Percentiles rank a stretch among this genome's conserved stretches.
These are phyloP conservation scores for Chrysodeixis includens DNA, from an alignment of 2,888 invertebrate species.

Conservation along the genomic window DNA sequence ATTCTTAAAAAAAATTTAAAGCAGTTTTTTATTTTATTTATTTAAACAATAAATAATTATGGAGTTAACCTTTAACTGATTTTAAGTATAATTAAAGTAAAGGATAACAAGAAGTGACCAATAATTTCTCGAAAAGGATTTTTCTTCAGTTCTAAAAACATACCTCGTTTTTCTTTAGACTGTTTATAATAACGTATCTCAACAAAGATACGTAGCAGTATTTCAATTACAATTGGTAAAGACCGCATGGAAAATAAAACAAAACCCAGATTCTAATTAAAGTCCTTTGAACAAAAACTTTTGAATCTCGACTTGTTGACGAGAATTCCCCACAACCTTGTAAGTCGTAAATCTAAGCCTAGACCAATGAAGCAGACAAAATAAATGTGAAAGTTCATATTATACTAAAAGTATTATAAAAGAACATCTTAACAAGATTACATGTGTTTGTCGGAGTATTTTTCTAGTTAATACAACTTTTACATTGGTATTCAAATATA, in stretches of 20 bases:
- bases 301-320: background rate
- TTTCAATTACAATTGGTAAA: too few species aligned
- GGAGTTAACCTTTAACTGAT: too few species aligned
- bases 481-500: conserved; percentile 43
- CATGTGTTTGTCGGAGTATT: conserved; percentile 8
- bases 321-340: background rate
- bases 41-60: too few species aligned
- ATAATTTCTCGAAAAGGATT: too few species aligned
- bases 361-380: conserved; percentile 5
- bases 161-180: too few species aligned
- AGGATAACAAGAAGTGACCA: too few species aligned
- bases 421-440: background rate
- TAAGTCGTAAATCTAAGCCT: background rate
- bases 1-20: too few species aligned
- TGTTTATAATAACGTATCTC: too few species aligned
- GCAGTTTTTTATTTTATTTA: too few species aligned
- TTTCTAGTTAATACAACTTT: conserved; percentile 39
- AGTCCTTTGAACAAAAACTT: background rate
- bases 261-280: background rate
- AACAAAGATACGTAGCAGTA: too few species aligned
- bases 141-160: too few species aligned
- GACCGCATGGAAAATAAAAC: background rate
- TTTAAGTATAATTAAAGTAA: too few species aligned
- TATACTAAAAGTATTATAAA: background rate
- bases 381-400: conserved; percentile 1